Base-by-base conservation (phyloP, 2,888 invertebrate genomes). In the Heteropelma amictum region DNA sequence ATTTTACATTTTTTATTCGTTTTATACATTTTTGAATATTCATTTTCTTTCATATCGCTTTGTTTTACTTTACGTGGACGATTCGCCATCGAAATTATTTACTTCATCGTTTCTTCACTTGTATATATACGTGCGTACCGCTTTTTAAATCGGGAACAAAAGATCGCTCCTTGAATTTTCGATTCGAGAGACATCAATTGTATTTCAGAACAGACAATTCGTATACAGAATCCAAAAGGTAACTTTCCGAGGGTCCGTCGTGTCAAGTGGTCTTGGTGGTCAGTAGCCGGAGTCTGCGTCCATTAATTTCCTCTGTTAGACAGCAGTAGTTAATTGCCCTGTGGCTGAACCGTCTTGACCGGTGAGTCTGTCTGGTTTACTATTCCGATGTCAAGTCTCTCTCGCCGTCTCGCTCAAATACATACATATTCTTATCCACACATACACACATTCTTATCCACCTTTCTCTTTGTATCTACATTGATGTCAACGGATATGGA, bases 241-340 rank as follows among this genome's bases (percentile, higher is more conserved):
- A 61, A 61, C 53, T 53, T 51, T 40, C 7, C 28, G 30, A 45
- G 53, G 30, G 53, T 42, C 35, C 28, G 26, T 19, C 28, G 38
- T 70, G 45, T 26, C 38, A 23, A 33, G 23, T 10, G 40, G 14
- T 28, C 21, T n/a, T 63, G 45, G 61, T 53, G 64, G 58, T 58
- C 47, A 65, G 26, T 12, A 17, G 58, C 42, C 23, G 21, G 23
- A 19, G 40, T 51, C 45, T 17, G 53, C 42, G 14, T 53, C 51
- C 64, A 45, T 60, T 51, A 58, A 72, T 72, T 51, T 28, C 12
- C 26, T 5, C 28, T 35, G 33, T 51, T 58, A 26, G 30, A 45
- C 56, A 58, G 63, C 54, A 64, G 70, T 67, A 70, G 65, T 78
- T 76, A 78, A 78, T 76, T 73, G 76, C 68, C 17, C 54, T 21